Base-by-base conservation (phyloP, 2,888 invertebrate genomes). In the Elysia crispata region DNA sequence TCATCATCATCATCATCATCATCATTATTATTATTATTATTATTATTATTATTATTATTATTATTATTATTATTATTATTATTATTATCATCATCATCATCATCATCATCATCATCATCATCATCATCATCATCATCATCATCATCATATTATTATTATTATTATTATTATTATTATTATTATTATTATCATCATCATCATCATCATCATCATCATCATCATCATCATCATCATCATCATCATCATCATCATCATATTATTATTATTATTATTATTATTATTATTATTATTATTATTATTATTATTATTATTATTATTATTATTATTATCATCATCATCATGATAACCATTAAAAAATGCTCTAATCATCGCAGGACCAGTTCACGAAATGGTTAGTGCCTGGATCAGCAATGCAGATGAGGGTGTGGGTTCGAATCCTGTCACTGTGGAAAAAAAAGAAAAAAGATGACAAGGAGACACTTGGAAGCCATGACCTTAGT, bases 11-110 rank as follows among this genome's bases (percentile, higher is more conserved):
- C n/a, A n/a, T n/a, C n/a, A n/a, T n/a, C n/a, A n/a, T n/a, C 11
- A 64, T 64, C 11, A 64, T 64, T 18, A 64, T 64, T 18, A 64
- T 64, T 18, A 64, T 64, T 18, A 64, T 64, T 18, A 64, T 64
- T 18, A 64, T 64, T 18, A 64, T 64, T 64, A 64, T 64, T 18
- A 64, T 64, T 18, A 64, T 64, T 11, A 64, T 64, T 18, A 64
- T 64, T 18, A 64, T 64, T 18, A 64, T 64, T 18, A 64, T 64
- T 18, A 64, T 64, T 18, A 64, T 64, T 18, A 64, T 64, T 18
- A 64, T 64, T 18, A 64, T 64, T 18, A 64, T 64, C 13, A 64
- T 64, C 11, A 64, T 64, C 11, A 64, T 64, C 11, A 64, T 64
- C 11, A 64, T 64, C 11, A 64, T 64, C 11, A 64, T 64, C 11